A percentile compares a stretch with the other conserved stretches of the same genome.
Evolutionary conservation across 2,888 invertebrate genomes (phyloP).

Genomic region (Leucophenga maculata): DNA sequence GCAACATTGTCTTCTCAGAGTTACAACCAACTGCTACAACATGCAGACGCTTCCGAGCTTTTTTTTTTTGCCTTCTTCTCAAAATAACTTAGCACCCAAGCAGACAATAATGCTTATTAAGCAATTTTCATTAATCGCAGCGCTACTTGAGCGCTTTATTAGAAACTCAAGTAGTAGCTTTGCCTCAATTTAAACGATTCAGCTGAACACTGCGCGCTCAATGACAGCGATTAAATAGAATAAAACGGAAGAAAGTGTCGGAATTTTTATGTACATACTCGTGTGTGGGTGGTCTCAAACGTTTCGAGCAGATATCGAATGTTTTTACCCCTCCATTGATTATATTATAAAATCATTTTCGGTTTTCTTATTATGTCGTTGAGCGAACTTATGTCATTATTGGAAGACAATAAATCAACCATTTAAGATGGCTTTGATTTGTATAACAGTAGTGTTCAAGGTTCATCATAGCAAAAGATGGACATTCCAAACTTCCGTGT

Average conservation of each 20-base stretch:
- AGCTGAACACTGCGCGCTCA: not conserved
- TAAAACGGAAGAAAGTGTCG: not conserved
- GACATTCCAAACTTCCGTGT: no score
- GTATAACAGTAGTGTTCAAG: no score
- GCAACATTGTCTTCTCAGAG: not conserved
- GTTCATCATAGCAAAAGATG: no score
- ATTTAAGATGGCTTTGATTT: no score
- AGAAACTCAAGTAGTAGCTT: constrained; percentile 48
- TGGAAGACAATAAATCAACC: no score
- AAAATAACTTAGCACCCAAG: constrained; percentile 54
- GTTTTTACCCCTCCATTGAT: no score
- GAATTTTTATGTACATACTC: no score
- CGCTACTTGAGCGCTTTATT: constrained; percentile 53
- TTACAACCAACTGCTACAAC: constrained; percentile 3
- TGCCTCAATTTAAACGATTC: not conserved
- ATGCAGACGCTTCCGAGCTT: not conserved
- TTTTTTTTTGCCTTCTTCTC: constrained; percentile 16
- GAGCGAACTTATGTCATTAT: no score
- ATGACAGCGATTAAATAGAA: constrained; percentile 1
- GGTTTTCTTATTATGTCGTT: no score
- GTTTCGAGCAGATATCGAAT: no score
- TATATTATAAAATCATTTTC: no score
- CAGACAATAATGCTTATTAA: constrained; percentile 64
- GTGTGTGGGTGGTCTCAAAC: no score
- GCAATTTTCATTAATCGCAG: constrained; percentile 64